These are phyloP conservation scores for Enteromius afrohamiltoni DNA, from an alignment of 2,797 vertebrate species.

Conservation along the genomic window DNA sequence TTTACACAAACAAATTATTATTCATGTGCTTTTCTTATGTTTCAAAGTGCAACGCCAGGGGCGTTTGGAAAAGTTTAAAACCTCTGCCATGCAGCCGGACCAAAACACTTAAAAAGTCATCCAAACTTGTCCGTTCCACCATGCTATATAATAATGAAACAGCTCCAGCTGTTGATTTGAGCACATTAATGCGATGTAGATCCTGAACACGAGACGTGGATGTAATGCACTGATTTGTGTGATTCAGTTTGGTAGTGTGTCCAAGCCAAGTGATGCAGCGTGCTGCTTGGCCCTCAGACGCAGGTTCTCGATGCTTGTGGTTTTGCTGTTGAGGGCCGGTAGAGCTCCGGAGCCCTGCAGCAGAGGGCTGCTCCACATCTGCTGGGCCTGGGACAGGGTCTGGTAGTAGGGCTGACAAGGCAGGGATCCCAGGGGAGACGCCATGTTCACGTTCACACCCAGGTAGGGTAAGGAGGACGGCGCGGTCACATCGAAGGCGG, in stretches of 20 bases:
- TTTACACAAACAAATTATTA: constrained; percentile 24
- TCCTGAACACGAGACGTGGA: constrained; percentile 11
- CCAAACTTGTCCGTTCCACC: not conserved
- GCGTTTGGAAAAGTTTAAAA: constrained; percentile 18
- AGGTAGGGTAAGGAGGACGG: constrained; percentile 91
- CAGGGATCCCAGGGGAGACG: constrained; percentile 88
- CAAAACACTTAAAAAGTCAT: not conserved
- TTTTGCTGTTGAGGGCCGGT: constrained; percentile 97
- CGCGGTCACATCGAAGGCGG: constrained; percentile 92
- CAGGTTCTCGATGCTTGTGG: constrained; percentile 97
- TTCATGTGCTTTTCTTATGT: not conserved
- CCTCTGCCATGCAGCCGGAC: constrained; percentile 22
- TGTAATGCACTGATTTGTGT: not conserved
- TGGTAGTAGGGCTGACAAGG: constrained; percentile 99
- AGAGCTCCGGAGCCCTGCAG: constrained; percentile 81
- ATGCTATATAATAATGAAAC: constrained; percentile 28
- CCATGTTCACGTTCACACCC: constrained; percentile 95
- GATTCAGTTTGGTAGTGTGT: constrained; percentile 89
- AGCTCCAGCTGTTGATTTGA: constrained; percentile 10
- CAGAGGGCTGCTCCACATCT: constrained; percentile 93
- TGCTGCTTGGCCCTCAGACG: constrained; percentile 97
- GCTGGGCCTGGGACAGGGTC: constrained; percentile 93
- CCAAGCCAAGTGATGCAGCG: constrained; percentile 92
- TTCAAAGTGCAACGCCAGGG: constrained; percentile 35
- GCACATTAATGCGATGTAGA: not conserved